Base-by-base conservation (phyloP, 2,888 invertebrate genomes). In the Trichogramma dendrolimi region DNA sequence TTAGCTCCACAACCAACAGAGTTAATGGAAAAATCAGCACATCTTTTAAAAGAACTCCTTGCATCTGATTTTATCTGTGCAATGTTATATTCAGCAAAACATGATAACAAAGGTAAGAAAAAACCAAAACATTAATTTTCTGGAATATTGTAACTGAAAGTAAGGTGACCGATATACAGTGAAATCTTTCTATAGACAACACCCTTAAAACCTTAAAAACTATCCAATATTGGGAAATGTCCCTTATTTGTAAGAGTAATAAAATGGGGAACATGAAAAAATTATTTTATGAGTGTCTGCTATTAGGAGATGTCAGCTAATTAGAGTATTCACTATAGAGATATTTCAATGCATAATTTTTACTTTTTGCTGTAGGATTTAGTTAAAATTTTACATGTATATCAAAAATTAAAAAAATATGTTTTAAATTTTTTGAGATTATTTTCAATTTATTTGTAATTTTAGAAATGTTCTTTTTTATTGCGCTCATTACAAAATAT, bases 41-140 rank as follows among this genome's bases (percentile, higher is more conserved):
- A 81, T 46, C 82, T 91, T 43, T 79, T 92, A 7, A 87, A 87
- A 67, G 86, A 85, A 41, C 84, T 90, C 69, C 82, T 88, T 1
- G 83, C 82, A 68, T 90, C 85, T 67, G 89, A 92, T 75, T 93
- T 91, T 73, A 82, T 91, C 49, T 82, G 91, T 60, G 90, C 91
- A 10, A 90, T 92, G 86, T 85, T 92, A 72, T 92, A 90, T 78
- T 83, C 92, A 65, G 92, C 92, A 1, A 89, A 88, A 70, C 88
- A 91, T 72, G 91, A 90, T 77, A 91, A 92, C 71, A 83, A 87
- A 66, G 90, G 92, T 80, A 82, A 83, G 27, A 27, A 27, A 27
- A 27, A 27, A 27, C 3, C 27, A 27, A 27, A 27, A 27, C 3
- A 27, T 70, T 83, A 40, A 51, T 11, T 44, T 27, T 43, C 6